phyloP scores from a whole-genome alignment of 2,888 invertebrate genomes.

The Homarus gammarus region DNA sequence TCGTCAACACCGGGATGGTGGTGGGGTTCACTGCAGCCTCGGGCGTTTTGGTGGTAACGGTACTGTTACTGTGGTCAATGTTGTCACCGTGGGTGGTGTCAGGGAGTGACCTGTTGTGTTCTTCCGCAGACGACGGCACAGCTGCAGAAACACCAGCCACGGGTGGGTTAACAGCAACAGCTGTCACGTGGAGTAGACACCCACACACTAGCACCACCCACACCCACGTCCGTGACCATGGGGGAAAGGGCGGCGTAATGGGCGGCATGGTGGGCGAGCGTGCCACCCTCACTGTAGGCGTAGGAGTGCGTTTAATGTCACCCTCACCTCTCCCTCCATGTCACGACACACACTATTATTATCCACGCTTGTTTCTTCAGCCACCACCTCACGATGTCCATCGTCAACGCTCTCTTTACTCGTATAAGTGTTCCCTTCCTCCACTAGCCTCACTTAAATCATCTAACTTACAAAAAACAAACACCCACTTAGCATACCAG shows the following conservation, averaged over 20 bases:
- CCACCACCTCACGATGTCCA: neutral
- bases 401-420: neutral
- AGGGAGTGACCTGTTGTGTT: no score
- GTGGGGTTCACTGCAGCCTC: neutral
- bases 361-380: neutral
- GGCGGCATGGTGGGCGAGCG: neutral
- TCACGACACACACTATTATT: neutral
- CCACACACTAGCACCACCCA: neutral
- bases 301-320: neutral
- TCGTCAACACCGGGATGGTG: neutral
- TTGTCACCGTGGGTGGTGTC: no score
- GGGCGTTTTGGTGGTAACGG: neutral
- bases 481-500: no score
- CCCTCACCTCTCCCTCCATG: neutral
- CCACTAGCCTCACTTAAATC: no score
- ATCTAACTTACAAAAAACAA: no score
- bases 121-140: no score
- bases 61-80: no score
- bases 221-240: neutral
- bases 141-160: neutral
- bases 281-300: neutral
- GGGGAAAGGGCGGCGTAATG: neutral
- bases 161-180: neutral
- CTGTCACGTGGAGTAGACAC: neutral
- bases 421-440: no score